Percentiles rank a stretch among this genome's conserved stretches.
Conservation (phyloP, 2,888 invertebrate genomes). For the Cheilosia variabilis region DNA sequence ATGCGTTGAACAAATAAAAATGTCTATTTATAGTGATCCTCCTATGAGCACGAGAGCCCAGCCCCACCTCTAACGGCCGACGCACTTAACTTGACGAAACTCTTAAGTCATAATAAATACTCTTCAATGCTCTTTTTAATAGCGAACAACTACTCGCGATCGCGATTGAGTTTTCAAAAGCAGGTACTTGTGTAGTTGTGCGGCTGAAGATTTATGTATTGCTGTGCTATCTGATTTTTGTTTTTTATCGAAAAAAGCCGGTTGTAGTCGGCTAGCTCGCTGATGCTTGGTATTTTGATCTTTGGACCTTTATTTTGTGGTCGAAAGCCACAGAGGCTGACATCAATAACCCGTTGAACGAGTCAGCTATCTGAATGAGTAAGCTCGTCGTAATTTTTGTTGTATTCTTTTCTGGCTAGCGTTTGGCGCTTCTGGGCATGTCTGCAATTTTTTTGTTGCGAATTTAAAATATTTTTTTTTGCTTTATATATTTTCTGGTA, state of each 20-base stretch:
- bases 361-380: constrained; percentile 39
- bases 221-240: background rate
- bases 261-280: constrained; percentile 38
- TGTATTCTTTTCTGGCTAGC: background rate
- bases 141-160: background rate
- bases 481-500: constrained; percentile 7
- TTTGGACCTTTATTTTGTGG: constrained; percentile 59
- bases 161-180: constrained; percentile 12
- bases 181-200: constrained; percentile 1
- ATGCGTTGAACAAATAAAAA: background rate
- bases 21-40: constrained; percentile 7
- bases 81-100: constrained; percentile 20
- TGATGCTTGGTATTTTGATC: constrained; percentile 63
- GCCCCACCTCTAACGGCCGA: too few species aligned
- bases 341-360: constrained; percentile 68
- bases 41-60: background rate
- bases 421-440: constrained; percentile 46
- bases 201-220: background rate
- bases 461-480: background rate
- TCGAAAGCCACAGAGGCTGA: constrained; percentile 48
- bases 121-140: background rate
- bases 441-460: constrained; percentile 34
- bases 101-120: background rate
- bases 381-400: constrained; percentile 13
- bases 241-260: constrained; percentile 45